phyloP scores from a whole-genome alignment of 2,113 vertebrate species.

The Vidua macroura region DNA sequence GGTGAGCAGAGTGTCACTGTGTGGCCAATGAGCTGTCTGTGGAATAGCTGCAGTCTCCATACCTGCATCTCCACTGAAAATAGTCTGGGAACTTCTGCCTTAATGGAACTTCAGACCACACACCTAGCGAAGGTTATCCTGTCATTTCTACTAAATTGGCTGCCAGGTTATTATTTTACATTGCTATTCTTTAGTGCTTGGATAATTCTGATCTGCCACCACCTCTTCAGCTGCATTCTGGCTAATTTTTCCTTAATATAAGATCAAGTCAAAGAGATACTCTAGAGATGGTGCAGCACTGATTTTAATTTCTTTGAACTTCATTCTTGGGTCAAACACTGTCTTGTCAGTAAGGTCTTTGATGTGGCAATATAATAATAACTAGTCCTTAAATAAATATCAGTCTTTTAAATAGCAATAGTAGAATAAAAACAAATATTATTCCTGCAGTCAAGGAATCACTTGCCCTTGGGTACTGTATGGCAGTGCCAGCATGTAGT shows the following conservation, averaged over 20 bases:
- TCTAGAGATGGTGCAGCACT: neutral
- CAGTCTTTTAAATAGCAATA: neutral
- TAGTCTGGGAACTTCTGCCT: neutral
- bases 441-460: neutral
- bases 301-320: neutral
- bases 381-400: neutral
- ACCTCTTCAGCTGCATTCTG: neutral
- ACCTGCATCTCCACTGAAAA: neutral
- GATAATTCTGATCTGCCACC: neutral
- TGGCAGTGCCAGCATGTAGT: neutral
- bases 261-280: neutral
- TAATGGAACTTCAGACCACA: neutral
- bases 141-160: neutral
- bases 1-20: neutral
- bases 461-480: neutral
- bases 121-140: neutral
- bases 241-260: neutral
- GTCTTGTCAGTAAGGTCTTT: neutral
- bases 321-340: neutral
- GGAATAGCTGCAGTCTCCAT: neutral
- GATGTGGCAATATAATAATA: neutral
- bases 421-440: neutral
- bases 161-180: neutral
- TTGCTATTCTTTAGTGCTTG: neutral
- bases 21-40: constrained; percentile 14